Conservation (phyloP, 2,797 vertebrate genomes). For the Aselliscus stoliczkanus region DNA sequence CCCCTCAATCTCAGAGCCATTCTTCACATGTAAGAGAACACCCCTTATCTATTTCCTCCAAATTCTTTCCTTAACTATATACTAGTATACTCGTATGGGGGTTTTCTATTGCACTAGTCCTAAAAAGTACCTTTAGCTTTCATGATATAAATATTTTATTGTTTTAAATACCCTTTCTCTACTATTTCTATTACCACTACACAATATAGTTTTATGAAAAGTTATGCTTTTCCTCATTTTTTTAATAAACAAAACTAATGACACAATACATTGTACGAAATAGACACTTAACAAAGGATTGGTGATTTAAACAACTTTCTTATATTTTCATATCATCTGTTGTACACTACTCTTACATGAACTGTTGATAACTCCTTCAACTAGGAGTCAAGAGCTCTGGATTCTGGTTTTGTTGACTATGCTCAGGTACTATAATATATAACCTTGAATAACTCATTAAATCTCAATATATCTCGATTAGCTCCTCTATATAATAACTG, state of each 20-base stretch:
- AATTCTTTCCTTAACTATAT: not conserved
- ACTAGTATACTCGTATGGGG: not conserved
- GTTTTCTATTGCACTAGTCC: not conserved
- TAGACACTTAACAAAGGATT: not conserved
- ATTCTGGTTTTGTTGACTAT: not conserved
- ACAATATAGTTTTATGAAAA: not conserved
- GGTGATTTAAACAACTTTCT: not conserved
- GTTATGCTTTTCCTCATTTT: slow-evolving; percentile 13
- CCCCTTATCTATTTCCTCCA: not conserved
- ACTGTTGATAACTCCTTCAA: slow-evolving; percentile 9
- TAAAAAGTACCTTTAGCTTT: slow-evolving; percentile 33
- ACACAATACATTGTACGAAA: not conserved
- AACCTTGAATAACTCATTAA: slow-evolving; percentile 8
- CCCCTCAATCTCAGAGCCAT: not conserved
- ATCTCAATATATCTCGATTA: not conserved
- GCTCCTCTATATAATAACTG: slow-evolving; percentile 5
- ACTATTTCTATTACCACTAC: not conserved
- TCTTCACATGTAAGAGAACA: not conserved
- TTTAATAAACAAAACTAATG: slow-evolving; percentile 44
- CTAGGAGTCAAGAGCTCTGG: not conserved
- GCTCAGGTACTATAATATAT: not conserved
- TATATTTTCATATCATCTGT: not conserved
- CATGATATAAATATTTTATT: not conserved
- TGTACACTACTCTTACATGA: not conserved
- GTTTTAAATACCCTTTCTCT: not conserved